Evolutionary conservation across 2,797 vertebrate genomes (phyloP).

Genomic region (Erpetoichthys calabaricus): DNA sequence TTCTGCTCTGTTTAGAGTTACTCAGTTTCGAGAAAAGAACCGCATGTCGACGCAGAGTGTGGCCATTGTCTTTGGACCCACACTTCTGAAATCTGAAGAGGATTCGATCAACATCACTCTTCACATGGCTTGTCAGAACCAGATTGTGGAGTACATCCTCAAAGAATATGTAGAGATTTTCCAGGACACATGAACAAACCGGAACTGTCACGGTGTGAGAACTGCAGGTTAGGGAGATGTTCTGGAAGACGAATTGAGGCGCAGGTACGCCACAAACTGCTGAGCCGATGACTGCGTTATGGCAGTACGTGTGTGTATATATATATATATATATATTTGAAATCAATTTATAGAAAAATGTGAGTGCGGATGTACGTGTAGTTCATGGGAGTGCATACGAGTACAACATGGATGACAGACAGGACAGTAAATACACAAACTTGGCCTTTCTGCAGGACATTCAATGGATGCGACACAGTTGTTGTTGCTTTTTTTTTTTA

Average conservation of each 20-base stretch:
- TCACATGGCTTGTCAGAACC: slow-evolving; percentile 62
- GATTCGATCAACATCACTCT: slow-evolving; percentile 49
- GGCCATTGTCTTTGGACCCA: slow-evolving; percentile 58
- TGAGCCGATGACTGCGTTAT: too few species aligned
- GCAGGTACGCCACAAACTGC: slow-evolving; percentile 8
- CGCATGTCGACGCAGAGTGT: slow-evolving; percentile 55
- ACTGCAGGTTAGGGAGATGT: neutral
- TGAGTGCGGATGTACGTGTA: too few species aligned
- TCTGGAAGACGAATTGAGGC: slow-evolving; percentile 7
- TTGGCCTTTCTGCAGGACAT: too few species aligned
- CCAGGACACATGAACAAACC: slow-evolving; percentile 14
- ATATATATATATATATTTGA: too few species aligned
- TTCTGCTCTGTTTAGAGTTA: slow-evolving; percentile 30
- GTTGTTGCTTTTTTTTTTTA: too few species aligned
- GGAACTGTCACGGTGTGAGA: neutral
- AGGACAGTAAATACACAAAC: too few species aligned
- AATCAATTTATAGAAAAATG: too few species aligned
- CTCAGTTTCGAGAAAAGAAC: slow-evolving; percentile 41
- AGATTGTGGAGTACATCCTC: slow-evolving; percentile 56
- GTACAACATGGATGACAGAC: too few species aligned
- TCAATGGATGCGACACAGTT: too few species aligned
- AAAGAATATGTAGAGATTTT: slow-evolving; percentile 44
- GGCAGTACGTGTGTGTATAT: too few species aligned
- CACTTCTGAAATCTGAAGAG: slow-evolving; percentile 37
- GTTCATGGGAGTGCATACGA: too few species aligned